A percentile compares a stretch with the other conserved stretches of the same genome.
These are phyloP conservation scores for Abrostola tripartita DNA, from an alignment of 2,888 invertebrate genomes.

Conservation along the genomic window DNA sequence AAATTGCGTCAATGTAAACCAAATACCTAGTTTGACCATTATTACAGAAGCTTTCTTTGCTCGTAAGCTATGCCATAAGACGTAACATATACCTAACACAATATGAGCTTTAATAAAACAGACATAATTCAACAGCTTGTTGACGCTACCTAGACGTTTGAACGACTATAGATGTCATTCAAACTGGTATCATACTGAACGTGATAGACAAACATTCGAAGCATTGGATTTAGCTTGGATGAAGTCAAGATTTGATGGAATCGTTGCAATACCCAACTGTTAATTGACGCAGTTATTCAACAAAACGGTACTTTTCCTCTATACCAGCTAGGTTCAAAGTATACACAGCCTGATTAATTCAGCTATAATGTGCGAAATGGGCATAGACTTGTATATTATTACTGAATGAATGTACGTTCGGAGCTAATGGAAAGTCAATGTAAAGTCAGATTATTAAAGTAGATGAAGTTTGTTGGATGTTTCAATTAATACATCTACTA, in stretches of 20 bases:
- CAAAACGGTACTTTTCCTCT: not conserved
- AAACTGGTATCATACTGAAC: conserved; percentile 4
- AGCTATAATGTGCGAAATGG: not conserved
- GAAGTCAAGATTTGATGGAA: conserved; percentile 6
- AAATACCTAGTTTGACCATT: no score
- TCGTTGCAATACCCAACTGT: not conserved
- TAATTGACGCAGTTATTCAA: conserved; percentile 1
- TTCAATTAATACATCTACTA: no score
- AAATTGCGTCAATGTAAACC: no score
- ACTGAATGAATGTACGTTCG: no score
- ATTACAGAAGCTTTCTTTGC: no score
- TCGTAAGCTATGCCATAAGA: no score
- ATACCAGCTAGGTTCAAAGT: not conserved
- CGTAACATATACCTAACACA: no score
- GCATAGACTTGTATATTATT: not conserved
- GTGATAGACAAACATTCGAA: conserved; percentile 2
- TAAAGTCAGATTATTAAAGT: no score
- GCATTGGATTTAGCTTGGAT: not conserved
- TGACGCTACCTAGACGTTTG: not conserved
- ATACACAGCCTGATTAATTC: conserved; percentile 1
- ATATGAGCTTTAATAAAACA: no score
- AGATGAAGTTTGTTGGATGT: no score
- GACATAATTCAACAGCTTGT: not conserved
- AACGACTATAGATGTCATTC: conserved; percentile 9
- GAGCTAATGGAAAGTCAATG: no score